Evolutionary conservation across 2,888 invertebrate species (phyloP), one percentile per base, ranked within the genome.

Genomic region (Melipona beecheii): DNA sequence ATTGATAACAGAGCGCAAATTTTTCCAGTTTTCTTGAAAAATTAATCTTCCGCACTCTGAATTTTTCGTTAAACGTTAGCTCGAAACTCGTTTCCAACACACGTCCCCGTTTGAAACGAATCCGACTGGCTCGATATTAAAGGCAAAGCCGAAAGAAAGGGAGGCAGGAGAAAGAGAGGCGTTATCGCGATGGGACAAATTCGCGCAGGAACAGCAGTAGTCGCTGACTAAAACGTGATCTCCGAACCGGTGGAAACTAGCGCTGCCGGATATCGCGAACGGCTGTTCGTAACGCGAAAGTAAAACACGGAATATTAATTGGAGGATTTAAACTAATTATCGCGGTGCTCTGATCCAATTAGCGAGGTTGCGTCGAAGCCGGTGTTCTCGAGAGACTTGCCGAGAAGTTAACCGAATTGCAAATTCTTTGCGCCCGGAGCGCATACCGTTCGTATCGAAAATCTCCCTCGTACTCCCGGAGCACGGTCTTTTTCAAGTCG

Each of bases 241-340:
- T 49, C 58, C 24, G 71, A 49, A 75, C 65, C 75, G 72, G 62
- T 1, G 69, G 70, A 68, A 83, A 73, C 56, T 66, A 24, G 72
- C 65, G 65, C 74, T 78, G 24, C 74, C n/a, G 54, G 75, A 60
- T 81, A 81, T 78, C 65, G 72, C 27, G 62, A 77, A 65, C 71
- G 72, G 72, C n/a, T 66, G 71, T 66, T 62, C 76, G 77, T 87
- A 89, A 90, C 84, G 79, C 77, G 85, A 89, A 92, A 91, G 90
- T 92, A 91, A 92, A 91, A 91, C 86, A 91, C 78, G 88, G 90
- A 86, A 91, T 91, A 90, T 91, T 91, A 91, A 91, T 91, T 89
- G 87, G 86, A 85, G 78, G 86, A 91, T 91, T 91, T 91, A 90
- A 90, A 91, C 91, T 90, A 91, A 91, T 91, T 91, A 91, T 89